Conservation (phyloP, 2,888 invertebrate species). For the Papilio gigon region DNA sequence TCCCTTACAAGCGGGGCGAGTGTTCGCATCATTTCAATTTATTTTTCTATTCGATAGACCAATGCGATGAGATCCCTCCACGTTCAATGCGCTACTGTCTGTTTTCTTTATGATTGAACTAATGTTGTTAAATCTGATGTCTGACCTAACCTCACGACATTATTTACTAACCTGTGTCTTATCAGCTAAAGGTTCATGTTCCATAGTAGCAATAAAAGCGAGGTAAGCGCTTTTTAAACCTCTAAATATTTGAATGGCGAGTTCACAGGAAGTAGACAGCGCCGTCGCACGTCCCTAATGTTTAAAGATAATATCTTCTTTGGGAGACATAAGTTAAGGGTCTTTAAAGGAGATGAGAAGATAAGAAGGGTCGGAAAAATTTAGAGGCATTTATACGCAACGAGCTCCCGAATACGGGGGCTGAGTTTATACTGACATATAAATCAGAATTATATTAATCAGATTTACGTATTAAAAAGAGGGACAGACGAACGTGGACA, state of each 20-base stretch:
- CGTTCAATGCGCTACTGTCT: constrained; percentile 33
- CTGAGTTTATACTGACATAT: constrained; percentile 43
- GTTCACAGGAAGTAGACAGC: constrained; percentile 23
- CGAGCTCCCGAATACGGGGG: constrained; percentile 33
- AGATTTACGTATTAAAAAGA: constrained; percentile 46
- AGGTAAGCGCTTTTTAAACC: constrained; percentile 12
- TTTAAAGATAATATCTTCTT: constrained; percentile 26
- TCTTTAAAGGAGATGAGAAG: constrained; percentile 21
- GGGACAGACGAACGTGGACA: constrained; percentile 55
- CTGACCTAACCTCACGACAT: not conserved
- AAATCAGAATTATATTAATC: constrained; percentile 48
- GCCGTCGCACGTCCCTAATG: constrained; percentile 10
- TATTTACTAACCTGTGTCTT: not conserved
- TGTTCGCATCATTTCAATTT: constrained; percentile 54
- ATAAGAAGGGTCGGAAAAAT: constrained; percentile 30
- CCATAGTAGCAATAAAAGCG: not conserved
- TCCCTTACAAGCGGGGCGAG: constrained; percentile 49
- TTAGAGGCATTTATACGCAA: constrained; percentile 13
- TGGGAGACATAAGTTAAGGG: constrained; percentile 17
- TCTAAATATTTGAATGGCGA: not conserved
- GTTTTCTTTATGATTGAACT: constrained; percentile 16
- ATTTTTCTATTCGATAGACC: constrained; percentile 45
- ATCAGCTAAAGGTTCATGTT: not conserved
- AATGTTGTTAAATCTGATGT: not conserved
- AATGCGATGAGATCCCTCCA: constrained; percentile 38